Percentiles rank a stretch among this genome's conserved stretches.
These are phyloP conservation scores for Euwallacea fornicatus DNA, from an alignment of 1,140 invertebrate genomes.

Conservation along the genomic window DNA sequence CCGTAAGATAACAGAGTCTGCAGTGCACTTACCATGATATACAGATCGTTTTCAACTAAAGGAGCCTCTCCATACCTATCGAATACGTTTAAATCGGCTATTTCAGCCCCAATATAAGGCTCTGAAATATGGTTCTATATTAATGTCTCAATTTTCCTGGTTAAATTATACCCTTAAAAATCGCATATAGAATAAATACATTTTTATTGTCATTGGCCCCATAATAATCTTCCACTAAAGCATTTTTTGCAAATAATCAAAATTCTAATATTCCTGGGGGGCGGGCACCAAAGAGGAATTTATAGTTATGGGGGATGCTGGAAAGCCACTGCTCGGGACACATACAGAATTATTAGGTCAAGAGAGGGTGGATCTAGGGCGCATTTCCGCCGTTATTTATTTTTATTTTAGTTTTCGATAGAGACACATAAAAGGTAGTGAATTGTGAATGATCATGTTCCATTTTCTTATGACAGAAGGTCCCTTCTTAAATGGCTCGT, in stretches of 20 bases:
- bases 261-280: conserved; percentile 16
- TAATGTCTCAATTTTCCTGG: no score
- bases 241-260: conserved; percentile 20
- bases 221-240: conserved; percentile 15
- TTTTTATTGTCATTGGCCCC: conserved; percentile 7
- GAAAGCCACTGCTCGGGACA: conserved; percentile 14
- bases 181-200: conserved; percentile 12
- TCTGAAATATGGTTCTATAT: no score
- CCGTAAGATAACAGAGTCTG: conserved; percentile 45
- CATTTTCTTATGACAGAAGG: conserved; percentile 1
- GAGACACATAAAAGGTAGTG: background rate
- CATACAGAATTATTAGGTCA: conserved; percentile 16
- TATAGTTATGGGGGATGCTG: conserved; percentile 13
- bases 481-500: conserved; percentile 12
- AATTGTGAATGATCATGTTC: background rate
- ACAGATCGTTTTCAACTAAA: conserved; percentile 27
- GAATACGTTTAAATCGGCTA: conserved; percentile 6
- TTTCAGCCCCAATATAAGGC: no score
- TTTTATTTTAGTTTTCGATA: no score
- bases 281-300: conserved; percentile 13
- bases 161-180: background rate
- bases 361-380: background rate
- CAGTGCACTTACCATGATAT: conserved; percentile 47
- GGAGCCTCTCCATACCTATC: conserved; percentile 35
- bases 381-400: no score